Evolutionary conservation across 2,797 vertebrate genomes (phyloP), one percentile per base, ranked within the genome.

Genomic region (Ctenosaura bakeri): DNA sequence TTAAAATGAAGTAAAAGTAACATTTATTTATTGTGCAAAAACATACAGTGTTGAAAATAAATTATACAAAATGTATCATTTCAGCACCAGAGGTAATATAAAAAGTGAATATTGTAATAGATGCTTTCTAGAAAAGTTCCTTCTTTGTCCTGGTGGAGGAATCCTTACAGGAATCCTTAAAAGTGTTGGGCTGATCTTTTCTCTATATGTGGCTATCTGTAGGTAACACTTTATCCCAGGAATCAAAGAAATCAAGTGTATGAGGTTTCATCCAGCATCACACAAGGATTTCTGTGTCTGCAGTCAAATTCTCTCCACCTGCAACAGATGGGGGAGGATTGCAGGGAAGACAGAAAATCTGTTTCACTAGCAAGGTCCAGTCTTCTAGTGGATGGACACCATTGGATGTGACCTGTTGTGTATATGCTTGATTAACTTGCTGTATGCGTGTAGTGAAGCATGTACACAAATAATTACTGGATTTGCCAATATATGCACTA

Each of bases 101-200:
- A 85, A 84, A 84, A 71, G 35, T 20, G 0, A 6, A n/a, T 32
- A 8, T 74, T 14, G 4, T 12, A 88, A 22, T 87, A 92, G 83
- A 89, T 90, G 92, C 69, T 88, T 92, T 89, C 13, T 7, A 71
- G 64, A 90, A 50, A 78, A 77, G 6, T 78, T 52, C 14, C 42
- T 89, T 94, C 18, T 59, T 29, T 90, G 88, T 80, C 24, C 13
- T 71, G 29, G 42, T 88, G 76, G 83, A 71, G n/a, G 87, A 87
- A 91, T 20, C 0, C 0, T 32, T 86, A 80, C 52, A 87, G 71
- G 88, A 90, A 54, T 91, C 59, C 52, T 59, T 42, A 50, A 82
- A 74, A 74, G 56, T 32, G 24, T 82, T 56, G 22, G 22, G 22
- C 71, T 38, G 42, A 56, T 18, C 32, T 81, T 81, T 29, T 10